A percentile compares a stretch with the other conserved stretches of the same genome.
Evolutionary conservation across 2,797 vertebrate genomes (phyloP).

Genomic region (Diplodus sargus): DNA sequence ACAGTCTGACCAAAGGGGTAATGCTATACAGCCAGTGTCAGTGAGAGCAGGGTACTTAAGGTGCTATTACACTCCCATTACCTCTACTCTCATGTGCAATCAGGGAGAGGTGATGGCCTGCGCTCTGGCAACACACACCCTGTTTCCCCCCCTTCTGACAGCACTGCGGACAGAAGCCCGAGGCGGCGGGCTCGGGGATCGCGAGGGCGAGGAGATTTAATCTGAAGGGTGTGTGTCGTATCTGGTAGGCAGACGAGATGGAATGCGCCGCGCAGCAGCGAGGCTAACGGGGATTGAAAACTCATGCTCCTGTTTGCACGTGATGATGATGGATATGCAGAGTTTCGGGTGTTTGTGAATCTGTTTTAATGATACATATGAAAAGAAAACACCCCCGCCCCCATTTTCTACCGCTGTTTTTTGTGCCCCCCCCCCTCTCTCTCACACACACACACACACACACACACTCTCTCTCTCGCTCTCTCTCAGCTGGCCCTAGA

Average conservation of each 20-base stretch:
- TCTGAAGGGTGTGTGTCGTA: constrained; percentile 64
- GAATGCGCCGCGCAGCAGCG: constrained; percentile 38
- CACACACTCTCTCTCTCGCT: constrained; percentile 9
- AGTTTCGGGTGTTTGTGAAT: constrained; percentile 70
- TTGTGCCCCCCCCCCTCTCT: constrained; percentile 35
- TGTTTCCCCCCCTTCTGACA: constrained; percentile 75
- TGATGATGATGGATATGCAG: constrained; percentile 73
- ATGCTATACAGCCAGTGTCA: constrained; percentile 81
- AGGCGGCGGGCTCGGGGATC: constrained; percentile 51
- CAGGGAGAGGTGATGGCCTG: constrained; percentile 82
- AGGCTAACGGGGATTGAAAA: constrained; percentile 44
- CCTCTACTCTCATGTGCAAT: constrained; percentile 82
- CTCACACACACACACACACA: neutral
- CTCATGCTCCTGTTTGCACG: constrained; percentile 50
- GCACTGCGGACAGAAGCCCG: constrained; percentile 67
- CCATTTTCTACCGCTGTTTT: constrained; percentile 64
- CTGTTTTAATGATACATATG: constrained; percentile 75
- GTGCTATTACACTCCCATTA: constrained; percentile 85
- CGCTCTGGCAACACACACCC: constrained; percentile 78
- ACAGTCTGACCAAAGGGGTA: constrained; percentile 68
- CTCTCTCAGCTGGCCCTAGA: constrained; percentile 82
- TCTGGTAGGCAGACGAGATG: constrained; percentile 39
- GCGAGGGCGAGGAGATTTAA: constrained; percentile 68
- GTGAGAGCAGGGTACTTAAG: constrained; percentile 83
- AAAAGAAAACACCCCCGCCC: constrained; percentile 69